A percentile compares a stretch with the other conserved stretches of the same genome.
phyloP scores from a whole-genome alignment of 2,113 vertebrate genomes.

The Notothenia rossii region DNA sequence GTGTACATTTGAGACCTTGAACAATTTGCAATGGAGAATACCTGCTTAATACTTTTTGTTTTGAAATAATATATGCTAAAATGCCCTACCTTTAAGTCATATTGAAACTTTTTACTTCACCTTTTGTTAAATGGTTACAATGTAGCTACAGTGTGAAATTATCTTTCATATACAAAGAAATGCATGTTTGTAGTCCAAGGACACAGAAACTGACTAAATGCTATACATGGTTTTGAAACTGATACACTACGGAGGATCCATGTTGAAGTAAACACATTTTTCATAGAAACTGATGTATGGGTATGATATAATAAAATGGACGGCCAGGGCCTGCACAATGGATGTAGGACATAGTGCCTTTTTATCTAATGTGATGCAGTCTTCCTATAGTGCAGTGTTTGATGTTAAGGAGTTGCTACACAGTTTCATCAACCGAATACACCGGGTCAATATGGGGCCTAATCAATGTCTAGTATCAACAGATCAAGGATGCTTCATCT shows the following conservation, averaged over 20 bases:
- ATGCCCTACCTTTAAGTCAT: not conserved
- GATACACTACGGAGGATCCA: not conserved
- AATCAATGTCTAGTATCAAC: constrained; percentile 73
- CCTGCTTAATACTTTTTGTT: not conserved
- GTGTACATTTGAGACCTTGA: not conserved
- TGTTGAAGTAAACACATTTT: not conserved
- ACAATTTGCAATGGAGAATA: too few relatives aligned
- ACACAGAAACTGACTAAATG: constrained; percentile 1
- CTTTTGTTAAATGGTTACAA: not conserved
- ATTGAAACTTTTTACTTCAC: not conserved
- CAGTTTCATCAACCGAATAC: constrained; percentile 55
- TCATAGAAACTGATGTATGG: not conserved
- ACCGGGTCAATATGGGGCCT: constrained; percentile 57
- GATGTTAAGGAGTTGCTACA: constrained; percentile 50
- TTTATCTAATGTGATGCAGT: constrained; percentile 39
- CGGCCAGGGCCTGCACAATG: not conserved
- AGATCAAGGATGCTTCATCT: constrained; percentile 70
- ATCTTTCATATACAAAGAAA: not conserved
- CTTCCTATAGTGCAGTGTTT: constrained; percentile 32
- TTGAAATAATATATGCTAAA: not conserved
- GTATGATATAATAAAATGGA: not conserved
- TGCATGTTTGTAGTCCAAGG: not conserved
- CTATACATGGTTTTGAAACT: not conserved
- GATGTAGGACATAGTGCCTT: constrained; percentile 22
- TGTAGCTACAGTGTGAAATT: not conserved